Evolutionary conservation across 2,888 invertebrate genomes (phyloP), one percentile per base, ranked within the genome.

Genomic region (Acronicta alni): DNA sequence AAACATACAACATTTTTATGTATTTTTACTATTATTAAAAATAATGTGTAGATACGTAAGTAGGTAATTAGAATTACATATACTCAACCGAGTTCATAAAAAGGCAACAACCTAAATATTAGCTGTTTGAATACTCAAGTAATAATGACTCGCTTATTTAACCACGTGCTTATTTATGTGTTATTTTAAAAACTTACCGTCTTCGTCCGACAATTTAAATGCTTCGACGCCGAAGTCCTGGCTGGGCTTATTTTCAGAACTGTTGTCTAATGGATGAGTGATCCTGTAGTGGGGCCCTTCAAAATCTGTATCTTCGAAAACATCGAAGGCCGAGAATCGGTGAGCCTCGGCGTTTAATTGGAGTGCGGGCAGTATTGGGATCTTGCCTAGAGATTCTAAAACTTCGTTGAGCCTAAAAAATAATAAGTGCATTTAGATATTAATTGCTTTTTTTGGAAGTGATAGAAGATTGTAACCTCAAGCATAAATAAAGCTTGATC

Each of bases 341-440:
- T 95, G 95, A 18, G 95, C 95, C 74, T 95, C 96, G 0, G 96
- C 96, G 72, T 96, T 95, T 37, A 95, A 90, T 79, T 97, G 95
- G 39, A 98, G 91, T 14, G 96, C 96, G 0, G 97, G 96, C 67
- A 98, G 90, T 67, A 99, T 96, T 15, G 98, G 98, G 75, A 99
- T 98, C 87, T 96, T 97, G 55, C 96, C 95, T 62, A 99, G 92
- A 66, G 96, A 96, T 67, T 95, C 95, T 77, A 98, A 92, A 80
- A 98, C 98, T 60, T 96, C 94, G 67, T 95, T 95, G 83, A 98
- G 97, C 76, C 96, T 96, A 85, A 18, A 81, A 95, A 87, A 60
- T 65, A 61, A 73, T n/a, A n/a, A n/a, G n/a, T 74, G 48, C 26
- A 54, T 53, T 32, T n/a, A 59, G 20, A 1, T 23, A 7, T 23